Evolutionary conservation across 2,113 vertebrate genomes (phyloP).

Genomic region (Lepus europaeus): DNA sequence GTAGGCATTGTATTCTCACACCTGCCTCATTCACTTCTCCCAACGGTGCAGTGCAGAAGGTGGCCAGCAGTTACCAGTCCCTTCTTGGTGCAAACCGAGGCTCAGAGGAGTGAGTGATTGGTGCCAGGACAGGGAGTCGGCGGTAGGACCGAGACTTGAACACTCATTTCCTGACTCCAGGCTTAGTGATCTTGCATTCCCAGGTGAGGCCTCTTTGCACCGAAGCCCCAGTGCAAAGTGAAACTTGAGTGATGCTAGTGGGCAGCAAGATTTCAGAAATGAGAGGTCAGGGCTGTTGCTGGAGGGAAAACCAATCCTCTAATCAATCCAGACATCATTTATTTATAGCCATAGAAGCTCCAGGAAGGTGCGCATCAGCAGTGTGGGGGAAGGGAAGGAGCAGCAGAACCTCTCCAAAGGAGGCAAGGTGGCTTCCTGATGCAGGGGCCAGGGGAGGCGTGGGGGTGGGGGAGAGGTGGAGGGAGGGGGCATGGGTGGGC

Average conservation of each 20-base stretch:
- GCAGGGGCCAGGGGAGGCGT: neutral
- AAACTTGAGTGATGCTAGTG: slow-evolving; percentile 46
- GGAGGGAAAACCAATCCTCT: slow-evolving; percentile 76
- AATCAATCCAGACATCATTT: slow-evolving; percentile 84
- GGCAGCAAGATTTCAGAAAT: slow-evolving; percentile 71
- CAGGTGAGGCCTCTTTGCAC: neutral
- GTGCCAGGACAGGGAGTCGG: neutral
- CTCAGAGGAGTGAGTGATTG: neutral
- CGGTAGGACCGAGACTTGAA: neutral
- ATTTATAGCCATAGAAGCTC: slow-evolving; percentile 78
- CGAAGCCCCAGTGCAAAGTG: neutral
- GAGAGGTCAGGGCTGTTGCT: slow-evolving; percentile 73
- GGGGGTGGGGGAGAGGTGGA: neutral
- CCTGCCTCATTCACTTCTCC: neutral
- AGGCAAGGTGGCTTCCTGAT: neutral
- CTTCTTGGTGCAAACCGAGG: neutral
- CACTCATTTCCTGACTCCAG: neutral
- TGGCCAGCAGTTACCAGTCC: neutral
- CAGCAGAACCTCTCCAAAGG: neutral
- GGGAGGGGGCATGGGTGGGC: neutral
- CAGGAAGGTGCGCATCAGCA: slow-evolving; percentile 59
- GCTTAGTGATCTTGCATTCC: neutral
- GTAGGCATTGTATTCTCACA: neutral
- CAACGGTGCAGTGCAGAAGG: neutral
- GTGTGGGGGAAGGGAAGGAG: neutral